Base-by-base conservation (phyloP, 2,113 vertebrate genomes). In the Pseudorhombus dupliciocellatus region DNA sequence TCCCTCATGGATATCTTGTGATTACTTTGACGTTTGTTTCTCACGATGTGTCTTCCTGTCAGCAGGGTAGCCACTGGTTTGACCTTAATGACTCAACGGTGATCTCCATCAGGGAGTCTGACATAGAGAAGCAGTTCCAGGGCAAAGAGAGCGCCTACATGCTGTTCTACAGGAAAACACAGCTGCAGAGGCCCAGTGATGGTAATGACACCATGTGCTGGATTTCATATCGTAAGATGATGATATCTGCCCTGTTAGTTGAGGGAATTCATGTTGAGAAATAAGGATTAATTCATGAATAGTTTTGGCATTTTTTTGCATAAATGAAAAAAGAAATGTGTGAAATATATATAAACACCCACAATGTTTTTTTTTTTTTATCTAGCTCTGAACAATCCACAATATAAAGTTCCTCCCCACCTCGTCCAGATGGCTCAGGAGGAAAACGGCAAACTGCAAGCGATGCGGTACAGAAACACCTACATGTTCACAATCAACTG, bases 71-170 rank as follows among this genome's bases (percentile, higher is more conserved):
- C 73, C 96, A 95, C 75, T 99, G 98, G 98, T 99, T 99, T 91
- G 96, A 99, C 80, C 91, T 99, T 10, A 97, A 99, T 25, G 98
- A 99, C 87, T 95, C 94, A 2, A 79, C 84, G n/a, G 97, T 99
- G 44, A 94, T 94, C 1, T 93, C 95, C 7, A 98, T 99, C 84
- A 91, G 90, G 56, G 95, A 96, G 86, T 89, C 92, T 46, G 96
- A 96, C 50, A 95, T 99, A 79, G 93, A 96, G 87, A 97, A 96
- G 80, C 97, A 99, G 66, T 99, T 98, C 83, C 95, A 97, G 92
- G 98, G 98, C 42, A 96, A 96, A 91, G 98, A 99, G 89, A 98
- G 97, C 26, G 97, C 98, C 72, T 99, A 99, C 92, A 99, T 99
- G 98, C 90, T 99, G 80, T 99, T 99, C 76, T 99, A 99, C 84